Base-by-base conservation (phyloP, 2,797 vertebrate genomes). In the Poecilia gillii region DNA sequence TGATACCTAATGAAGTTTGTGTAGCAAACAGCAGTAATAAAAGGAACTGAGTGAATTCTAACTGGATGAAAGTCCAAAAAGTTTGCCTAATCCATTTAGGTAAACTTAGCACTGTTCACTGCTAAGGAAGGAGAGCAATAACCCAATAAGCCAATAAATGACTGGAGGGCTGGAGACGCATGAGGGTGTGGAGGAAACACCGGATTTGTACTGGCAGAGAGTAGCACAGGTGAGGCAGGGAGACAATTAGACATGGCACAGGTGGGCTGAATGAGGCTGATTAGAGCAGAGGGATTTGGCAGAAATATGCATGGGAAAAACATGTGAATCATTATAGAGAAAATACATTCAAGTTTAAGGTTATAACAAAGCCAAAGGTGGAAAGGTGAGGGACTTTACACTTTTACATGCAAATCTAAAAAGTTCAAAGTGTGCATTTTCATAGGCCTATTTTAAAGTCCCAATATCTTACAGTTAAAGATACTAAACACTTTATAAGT, bases 401-500 rank as follows among this genome's bases (percentile, higher is more conserved):
- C 18, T 51, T 51, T 8, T 51, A 51, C 20, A 68, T 39, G 20
- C 43, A 70, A 43, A 43, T 23, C 23, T 43, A 13, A 4, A 25
- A 43, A 39, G 36, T 39, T 66, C 18, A 66, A 66, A 39, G 3
- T 66, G 18, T 66, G 7, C 33, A 11, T 4, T 39, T 33, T 7
- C 36, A 8, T 20, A 18, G 59, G 14, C 59, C 31, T 16, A 64
- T 64, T 33, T 64, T 20, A 36, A 41, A n/a, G 39, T 23, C 20
- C 11, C 75, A 70, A 64, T 23, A 9, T 78, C 18, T 47, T 73
- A 23, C 23, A 23, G 16, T 23, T 39, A 11, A 72, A 77, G 75
- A 51, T 70, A 83, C 80, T 55, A 39, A 62, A 76, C 14, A 72
- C 49, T 57, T 83, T 74, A 28, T 20, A 68, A 77, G 46, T 84